Percentiles rank a stretch among this genome's conserved stretches.
These are phyloP conservation scores for Gallinago stenura DNA, from an alignment of 2,797 vertebrate species.

Conservation along the genomic window DNA sequence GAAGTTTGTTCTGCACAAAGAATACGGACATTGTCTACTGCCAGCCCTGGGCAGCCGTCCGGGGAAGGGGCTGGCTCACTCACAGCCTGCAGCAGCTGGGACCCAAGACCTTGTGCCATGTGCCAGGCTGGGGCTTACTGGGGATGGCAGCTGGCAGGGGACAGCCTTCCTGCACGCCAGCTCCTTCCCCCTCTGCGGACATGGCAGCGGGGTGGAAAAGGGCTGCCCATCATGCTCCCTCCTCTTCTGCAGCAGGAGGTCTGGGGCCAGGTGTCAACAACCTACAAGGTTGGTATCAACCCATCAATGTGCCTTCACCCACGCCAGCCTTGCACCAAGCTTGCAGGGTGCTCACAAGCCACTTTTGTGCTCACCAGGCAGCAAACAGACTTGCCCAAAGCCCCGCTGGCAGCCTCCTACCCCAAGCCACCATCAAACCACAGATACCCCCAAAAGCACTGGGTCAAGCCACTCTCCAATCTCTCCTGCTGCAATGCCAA, in stretches of 20 bases:
- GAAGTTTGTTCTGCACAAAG: slow-evolving; percentile 19
- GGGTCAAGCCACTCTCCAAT: neutral
- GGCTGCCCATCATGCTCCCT: neutral
- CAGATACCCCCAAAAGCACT: neutral
- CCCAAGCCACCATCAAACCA: neutral
- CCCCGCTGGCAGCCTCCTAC: neutral
- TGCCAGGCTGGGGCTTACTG: slow-evolving; percentile 9
- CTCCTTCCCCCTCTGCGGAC: neutral
- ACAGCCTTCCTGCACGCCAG: neutral
- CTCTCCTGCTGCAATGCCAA: neutral
- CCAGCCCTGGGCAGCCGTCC: accelerated
- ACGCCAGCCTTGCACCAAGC: accelerated
- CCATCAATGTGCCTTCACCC: neutral
- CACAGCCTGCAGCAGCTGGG: slow-evolving; percentile 17
- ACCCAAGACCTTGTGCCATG: neutral
- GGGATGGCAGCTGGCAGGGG: neutral
- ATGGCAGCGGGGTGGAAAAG: neutral
- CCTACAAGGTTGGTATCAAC: neutral
- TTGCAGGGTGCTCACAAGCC: neutral
- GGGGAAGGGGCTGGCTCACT: neutral
- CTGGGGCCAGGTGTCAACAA: neutral
- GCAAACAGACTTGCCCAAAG: neutral
- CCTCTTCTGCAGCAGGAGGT: neutral
- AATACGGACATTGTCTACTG: neutral
- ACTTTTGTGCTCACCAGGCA: neutral